Conservation (phyloP, 1,140 invertebrate species). For the Dendroctonus valens region DNA sequence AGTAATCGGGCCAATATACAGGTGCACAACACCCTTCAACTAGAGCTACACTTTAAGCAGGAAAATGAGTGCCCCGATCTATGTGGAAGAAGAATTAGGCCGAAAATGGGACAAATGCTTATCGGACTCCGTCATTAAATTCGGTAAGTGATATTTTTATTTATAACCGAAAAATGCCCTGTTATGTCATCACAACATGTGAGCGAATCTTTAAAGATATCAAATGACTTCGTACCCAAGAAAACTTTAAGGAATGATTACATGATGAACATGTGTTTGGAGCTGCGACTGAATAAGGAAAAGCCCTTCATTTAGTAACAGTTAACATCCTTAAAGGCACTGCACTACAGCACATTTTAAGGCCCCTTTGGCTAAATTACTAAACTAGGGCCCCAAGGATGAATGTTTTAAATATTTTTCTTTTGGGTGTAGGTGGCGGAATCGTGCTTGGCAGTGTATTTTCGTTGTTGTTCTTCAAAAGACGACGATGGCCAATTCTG, state of each 20-base stretch:
- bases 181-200: constrained; percentile 30
- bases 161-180: not conserved
- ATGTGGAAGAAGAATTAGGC: constrained; percentile 57
- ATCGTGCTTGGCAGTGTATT: constrained; percentile 63
- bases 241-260: constrained; percentile 1
- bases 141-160: constrained; percentile 51
- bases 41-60: constrained; percentile 1
- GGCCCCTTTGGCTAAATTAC: not conserved
- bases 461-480: constrained; percentile 67
- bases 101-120: constrained; percentile 61
- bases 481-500: constrained; percentile 69
- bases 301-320: not conserved
- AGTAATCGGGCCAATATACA: not conserved
- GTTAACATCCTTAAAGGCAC: not conserved
- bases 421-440: constrained; percentile 60
- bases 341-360: not conserved
- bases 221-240: not conserved
- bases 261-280: not conserved
- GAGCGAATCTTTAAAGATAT: constrained; percentile 17
- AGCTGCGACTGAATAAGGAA: not conserved
- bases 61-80: constrained; percentile 39
- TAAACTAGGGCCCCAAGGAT: not conserved
- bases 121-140: constrained; percentile 62
- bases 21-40: not conserved
- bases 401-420: not conserved